A percentile compares a stretch with the other conserved stretches of the same genome.
phyloP scores from a whole-genome alignment of 2,797 vertebrate species.

The Clarias platycephalus region DNA sequence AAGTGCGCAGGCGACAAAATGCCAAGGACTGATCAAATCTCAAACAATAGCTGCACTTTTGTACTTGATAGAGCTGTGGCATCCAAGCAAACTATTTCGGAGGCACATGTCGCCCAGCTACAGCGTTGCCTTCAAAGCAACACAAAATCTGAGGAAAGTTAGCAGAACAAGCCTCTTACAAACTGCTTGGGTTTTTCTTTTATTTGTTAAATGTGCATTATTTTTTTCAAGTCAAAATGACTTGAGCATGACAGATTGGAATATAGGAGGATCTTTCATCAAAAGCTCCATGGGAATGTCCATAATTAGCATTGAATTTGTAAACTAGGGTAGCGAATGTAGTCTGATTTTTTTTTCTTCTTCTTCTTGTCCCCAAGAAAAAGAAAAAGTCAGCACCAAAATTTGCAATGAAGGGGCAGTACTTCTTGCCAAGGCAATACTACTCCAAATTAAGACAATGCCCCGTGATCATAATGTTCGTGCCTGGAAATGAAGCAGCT shows the following conservation, averaged over 20 bases:
- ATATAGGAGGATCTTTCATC: background rate
- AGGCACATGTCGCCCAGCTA: slow-evolving; percentile 19
- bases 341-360: slow-evolving; percentile 25
- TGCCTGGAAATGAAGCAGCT: background rate
- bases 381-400: background rate
- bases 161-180: slow-evolving; percentile 36
- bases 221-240: background rate
- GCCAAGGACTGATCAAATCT: slow-evolving; percentile 68
- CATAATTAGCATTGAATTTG: slow-evolving; percentile 10
- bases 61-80: slow-evolving; percentile 42
- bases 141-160: slow-evolving; percentile 50
- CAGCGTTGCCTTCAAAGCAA: slow-evolving; percentile 21
- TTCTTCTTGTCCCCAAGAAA: background rate
- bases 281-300: slow-evolving; percentile 3
- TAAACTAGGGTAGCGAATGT: slow-evolving; percentile 24
- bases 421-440: background rate
- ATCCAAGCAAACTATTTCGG: slow-evolving; percentile 24
- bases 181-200: slow-evolving; percentile 2
- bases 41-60: slow-evolving; percentile 57
- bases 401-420: background rate
- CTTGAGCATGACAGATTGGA: background rate
- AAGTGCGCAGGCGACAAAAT: slow-evolving; percentile 57
- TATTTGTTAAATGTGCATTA: background rate
- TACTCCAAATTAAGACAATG: background rate
- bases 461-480: background rate